These are phyloP conservation scores for Drosophila azteca DNA, from an alignment of 1,140 invertebrate genomes.

Conservation along the genomic window DNA sequence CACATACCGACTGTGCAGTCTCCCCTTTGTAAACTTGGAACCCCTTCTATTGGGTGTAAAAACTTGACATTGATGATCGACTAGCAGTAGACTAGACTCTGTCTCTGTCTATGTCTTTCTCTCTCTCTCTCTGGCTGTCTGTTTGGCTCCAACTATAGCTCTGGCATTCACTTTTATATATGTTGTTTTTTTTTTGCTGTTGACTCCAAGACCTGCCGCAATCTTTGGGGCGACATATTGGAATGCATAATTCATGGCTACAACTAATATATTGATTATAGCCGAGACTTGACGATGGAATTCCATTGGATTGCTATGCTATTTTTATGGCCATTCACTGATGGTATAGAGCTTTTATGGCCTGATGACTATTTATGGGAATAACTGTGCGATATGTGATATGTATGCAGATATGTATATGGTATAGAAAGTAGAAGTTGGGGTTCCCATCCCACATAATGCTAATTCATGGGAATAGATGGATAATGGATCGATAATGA, in stretches of 20 bases:
- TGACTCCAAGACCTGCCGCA: constrained; percentile 30
- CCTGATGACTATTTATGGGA: constrained; percentile 42
- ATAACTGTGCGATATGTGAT: background rate
- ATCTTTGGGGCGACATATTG: constrained; percentile 41
- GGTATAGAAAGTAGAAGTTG: constrained; percentile 29
- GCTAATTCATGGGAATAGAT: constrained; percentile 7
- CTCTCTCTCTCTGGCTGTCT: too few species aligned
- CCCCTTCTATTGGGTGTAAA: constrained; percentile 44
- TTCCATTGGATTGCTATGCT: constrained; percentile 30
- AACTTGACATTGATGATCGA: constrained; percentile 70
- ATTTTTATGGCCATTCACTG: constrained; percentile 35
- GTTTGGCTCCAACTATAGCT: constrained; percentile 7
- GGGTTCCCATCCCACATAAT: background rate
- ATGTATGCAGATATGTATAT: constrained; percentile 17
- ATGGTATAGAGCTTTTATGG: constrained; percentile 7
- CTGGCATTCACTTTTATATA: constrained; percentile 68
- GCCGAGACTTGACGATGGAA: constrained; percentile 40
- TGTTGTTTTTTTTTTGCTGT: constrained; percentile 27
- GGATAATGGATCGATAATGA: too few species aligned
- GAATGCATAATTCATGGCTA: constrained; percentile 60
- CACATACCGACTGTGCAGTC: constrained; percentile 6
- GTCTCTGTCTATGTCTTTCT: background rate
- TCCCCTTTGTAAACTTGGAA: constrained; percentile 23
- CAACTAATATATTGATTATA: constrained; percentile 52
- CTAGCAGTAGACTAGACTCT: constrained; percentile 44